Percentiles rank a stretch among this genome's conserved stretches.
phyloP scores from a whole-genome alignment of 2,888 invertebrate species.

The Callinectes sapidus region DNA sequence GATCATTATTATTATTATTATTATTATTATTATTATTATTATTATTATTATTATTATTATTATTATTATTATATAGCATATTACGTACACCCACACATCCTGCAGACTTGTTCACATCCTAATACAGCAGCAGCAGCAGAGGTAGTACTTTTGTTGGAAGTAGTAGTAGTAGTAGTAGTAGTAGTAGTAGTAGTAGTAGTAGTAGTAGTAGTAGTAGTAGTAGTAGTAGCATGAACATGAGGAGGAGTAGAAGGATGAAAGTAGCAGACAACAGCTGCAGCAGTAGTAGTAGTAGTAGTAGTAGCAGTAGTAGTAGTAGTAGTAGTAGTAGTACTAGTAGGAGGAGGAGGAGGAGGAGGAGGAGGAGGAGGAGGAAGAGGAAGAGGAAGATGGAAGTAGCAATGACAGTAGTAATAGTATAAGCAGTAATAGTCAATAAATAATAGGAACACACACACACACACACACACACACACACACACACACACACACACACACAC shows the following conservation, averaged over 20 bases:
- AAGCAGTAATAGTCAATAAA: background rate
- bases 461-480: slow-evolving; percentile 41
- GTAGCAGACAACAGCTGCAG: background rate
- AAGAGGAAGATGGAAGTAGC: background rate
- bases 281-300: background rate
- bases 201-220: background rate
- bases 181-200: too few species aligned
- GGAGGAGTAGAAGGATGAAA: too few species aligned
- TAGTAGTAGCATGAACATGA: too few species aligned
- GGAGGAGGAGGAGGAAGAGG: too few species aligned
- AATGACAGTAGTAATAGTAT: background rate
- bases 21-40: background rate
- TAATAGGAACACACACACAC: slow-evolving; percentile 36
- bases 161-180: too few species aligned
- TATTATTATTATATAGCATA: background rate
- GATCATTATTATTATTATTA: background rate
- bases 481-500: slow-evolving; percentile 49
- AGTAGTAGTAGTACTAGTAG: too few species aligned
- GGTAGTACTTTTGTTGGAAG: background rate
- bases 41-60: background rate
- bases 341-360: too few species aligned
- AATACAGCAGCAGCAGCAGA: background rate
- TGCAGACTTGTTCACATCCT: background rate
- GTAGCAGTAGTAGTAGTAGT: background rate
- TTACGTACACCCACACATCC: background rate